Percentiles rank a stretch among this genome's conserved stretches.
phyloP scores from a whole-genome alignment of 2,113 vertebrate species.

The Ameiurus melas region DNA sequence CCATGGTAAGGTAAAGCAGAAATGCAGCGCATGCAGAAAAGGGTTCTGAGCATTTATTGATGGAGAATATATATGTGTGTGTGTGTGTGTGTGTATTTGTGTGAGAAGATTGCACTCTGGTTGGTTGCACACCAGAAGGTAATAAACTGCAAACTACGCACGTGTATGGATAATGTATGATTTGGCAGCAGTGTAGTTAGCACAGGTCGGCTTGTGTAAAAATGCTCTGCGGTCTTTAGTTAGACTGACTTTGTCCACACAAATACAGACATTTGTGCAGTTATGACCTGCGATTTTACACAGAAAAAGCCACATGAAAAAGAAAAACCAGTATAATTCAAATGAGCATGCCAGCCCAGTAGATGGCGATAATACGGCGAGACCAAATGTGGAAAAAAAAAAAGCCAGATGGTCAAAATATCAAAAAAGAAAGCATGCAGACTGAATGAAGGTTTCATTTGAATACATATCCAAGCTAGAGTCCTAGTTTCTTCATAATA shows the following conservation, averaged over 20 bases:
- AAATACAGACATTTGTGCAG: neutral
- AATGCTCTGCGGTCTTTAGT: neutral
- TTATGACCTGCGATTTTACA: neutral
- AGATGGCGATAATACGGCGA: neutral
- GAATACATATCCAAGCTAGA: neutral
- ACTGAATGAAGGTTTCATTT: neutral
- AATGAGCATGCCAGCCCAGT: neutral
- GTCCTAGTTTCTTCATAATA: neutral
- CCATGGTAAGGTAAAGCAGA: slow-evolving; percentile 18
- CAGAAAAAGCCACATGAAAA: neutral
- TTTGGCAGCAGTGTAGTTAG: slow-evolving; percentile 11
- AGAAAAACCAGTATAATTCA: neutral
- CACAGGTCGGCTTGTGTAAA: slow-evolving; percentile 5
- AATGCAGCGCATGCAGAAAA: slow-evolving; percentile 34
- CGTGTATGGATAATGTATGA: slow-evolving; percentile 17
- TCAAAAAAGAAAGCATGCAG: neutral
- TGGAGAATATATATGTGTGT: neutral
- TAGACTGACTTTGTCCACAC: neutral
- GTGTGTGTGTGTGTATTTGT: slow-evolving; percentile 3
- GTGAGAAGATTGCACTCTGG: neutral
- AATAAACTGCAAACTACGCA: slow-evolving; percentile 4
- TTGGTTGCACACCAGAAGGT: slow-evolving; percentile 36
- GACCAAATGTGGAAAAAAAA: neutral
- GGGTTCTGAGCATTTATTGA: slow-evolving; percentile 1
- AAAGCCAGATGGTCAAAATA: neutral